phyloP scores from a whole-genome alignment of 2,797 vertebrate genomes.

The Furcifer pardalis region DNA sequence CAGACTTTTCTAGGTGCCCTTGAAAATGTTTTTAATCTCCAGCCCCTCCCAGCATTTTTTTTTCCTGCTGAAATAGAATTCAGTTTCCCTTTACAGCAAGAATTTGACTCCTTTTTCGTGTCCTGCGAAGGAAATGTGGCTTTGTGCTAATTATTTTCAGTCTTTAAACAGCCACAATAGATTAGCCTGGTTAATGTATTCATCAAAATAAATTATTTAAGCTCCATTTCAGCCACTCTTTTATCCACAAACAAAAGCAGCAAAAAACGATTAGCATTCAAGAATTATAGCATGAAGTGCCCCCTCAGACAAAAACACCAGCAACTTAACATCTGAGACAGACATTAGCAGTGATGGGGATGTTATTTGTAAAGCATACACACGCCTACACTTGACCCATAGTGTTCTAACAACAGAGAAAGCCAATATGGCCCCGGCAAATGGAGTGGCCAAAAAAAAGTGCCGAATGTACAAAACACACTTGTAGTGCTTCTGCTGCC shows the following conservation, averaged over 20 bases:
- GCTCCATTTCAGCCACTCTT: constrained; percentile 77
- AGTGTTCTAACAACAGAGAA: constrained; percentile 69
- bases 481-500: constrained; percentile 68
- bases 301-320: constrained; percentile 70
- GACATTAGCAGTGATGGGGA: constrained; percentile 63
- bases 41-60: constrained; percentile 48
- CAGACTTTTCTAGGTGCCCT: constrained; percentile 69
- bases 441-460: constrained; percentile 64
- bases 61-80: constrained; percentile 72
- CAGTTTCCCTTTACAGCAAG: constrained; percentile 67
- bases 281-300: constrained; percentile 77
- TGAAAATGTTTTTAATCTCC: constrained; percentile 74
- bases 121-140: constrained; percentile 71
- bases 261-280: constrained; percentile 75
- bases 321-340: constrained; percentile 63
- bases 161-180: constrained; percentile 75
- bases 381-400: constrained; percentile 78
- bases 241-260: constrained; percentile 76
- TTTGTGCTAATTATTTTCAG: constrained; percentile 78
- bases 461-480: constrained; percentile 53
- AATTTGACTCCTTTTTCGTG: constrained; percentile 72
- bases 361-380: constrained; percentile 77
- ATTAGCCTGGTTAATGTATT: constrained; percentile 74
- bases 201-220: constrained; percentile 78
- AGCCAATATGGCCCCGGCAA: constrained; percentile 61